phyloP scores from a whole-genome alignment of 2,797 vertebrate species.

The Sebastes goodei region DNA sequence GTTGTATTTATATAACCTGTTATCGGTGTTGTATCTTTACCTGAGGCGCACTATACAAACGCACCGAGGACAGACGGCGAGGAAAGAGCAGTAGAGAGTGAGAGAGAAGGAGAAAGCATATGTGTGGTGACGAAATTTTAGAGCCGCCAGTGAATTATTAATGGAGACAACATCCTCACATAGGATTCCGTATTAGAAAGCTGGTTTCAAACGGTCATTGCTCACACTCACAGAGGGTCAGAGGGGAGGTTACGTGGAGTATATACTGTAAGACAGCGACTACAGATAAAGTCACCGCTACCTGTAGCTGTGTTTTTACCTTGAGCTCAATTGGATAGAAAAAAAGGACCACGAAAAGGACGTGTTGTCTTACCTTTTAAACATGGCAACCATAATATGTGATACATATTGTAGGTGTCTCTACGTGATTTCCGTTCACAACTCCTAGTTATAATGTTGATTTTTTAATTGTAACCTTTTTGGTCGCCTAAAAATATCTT shows the following conservation, averaged over 20 bases:
- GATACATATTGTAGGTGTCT: neutral
- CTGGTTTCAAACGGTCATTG: neutral
- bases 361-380: neutral
- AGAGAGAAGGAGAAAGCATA: neutral
- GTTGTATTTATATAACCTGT: slow-evolving; percentile 24
- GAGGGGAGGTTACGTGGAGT: too few relatives aligned
- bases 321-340: neutral
- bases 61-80: neutral
- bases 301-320: neutral
- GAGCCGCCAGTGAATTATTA: neutral
- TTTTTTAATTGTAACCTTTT: neutral
- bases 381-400: neutral
- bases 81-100: neutral
- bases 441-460: neutral
- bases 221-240: neutral
- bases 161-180: neutral
- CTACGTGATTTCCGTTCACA: neutral
- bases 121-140: slow-evolving; percentile 4
- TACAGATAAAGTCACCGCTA: neutral
- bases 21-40: slow-evolving; percentile 11
- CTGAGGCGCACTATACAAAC: neutral
- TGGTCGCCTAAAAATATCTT: too few relatives aligned
- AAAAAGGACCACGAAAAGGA: neutral
- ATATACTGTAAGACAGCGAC: too few relatives aligned
- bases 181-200: neutral